A percentile compares a stretch with the other conserved stretches of the same genome.
phyloP scores from a whole-genome alignment of 2,888 invertebrate genomes.

The Epinotia brunnichana region DNA sequence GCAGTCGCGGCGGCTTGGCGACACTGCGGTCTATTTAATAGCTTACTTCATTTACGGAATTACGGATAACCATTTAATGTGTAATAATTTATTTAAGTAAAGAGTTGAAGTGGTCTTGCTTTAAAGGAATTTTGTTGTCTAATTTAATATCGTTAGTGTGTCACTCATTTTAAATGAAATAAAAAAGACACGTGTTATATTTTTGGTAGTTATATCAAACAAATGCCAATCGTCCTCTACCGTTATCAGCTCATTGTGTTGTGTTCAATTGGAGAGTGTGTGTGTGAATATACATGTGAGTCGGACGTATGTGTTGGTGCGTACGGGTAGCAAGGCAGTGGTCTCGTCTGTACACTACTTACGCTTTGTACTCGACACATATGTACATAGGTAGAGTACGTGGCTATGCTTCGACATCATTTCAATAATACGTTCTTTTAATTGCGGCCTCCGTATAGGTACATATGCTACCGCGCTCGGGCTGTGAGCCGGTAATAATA shows the following conservation, averaged over 20 bases:
- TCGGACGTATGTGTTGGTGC: not conserved
- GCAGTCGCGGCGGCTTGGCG: constrained; percentile 9
- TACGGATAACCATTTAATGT: constrained; percentile 37
- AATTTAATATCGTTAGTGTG: constrained; percentile 10
- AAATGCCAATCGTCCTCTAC: constrained; percentile 35
- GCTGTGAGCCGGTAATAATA: constrained; percentile 27
- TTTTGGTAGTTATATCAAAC: constrained; percentile 14
- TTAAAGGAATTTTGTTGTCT: constrained; percentile 20
- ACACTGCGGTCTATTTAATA: constrained; percentile 40
- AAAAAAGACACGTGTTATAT: constrained; percentile 8
- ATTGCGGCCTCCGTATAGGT: constrained; percentile 16
- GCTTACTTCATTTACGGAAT: constrained; percentile 34
- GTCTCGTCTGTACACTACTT: constrained; percentile 7
- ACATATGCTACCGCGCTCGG: not conserved
- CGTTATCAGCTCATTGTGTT: constrained; percentile 44
- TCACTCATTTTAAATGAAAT: not conserved
- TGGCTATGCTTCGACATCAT: constrained; percentile 14
- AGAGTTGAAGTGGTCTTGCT: constrained; percentile 33
- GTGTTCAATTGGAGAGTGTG: constrained; percentile 25
- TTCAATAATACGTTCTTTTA: constrained; percentile 30
- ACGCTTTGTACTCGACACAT: constrained; percentile 16
- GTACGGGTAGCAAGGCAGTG: constrained; percentile 17
- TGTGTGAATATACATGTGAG: constrained; percentile 14
- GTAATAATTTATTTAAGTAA: constrained; percentile 27
- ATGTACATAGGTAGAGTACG: not conserved